Evolutionary conservation across 1,140 invertebrate genomes (phyloP), one percentile per base, ranked within the genome.

Genomic region (Dendrolimus punctatus): DNA sequence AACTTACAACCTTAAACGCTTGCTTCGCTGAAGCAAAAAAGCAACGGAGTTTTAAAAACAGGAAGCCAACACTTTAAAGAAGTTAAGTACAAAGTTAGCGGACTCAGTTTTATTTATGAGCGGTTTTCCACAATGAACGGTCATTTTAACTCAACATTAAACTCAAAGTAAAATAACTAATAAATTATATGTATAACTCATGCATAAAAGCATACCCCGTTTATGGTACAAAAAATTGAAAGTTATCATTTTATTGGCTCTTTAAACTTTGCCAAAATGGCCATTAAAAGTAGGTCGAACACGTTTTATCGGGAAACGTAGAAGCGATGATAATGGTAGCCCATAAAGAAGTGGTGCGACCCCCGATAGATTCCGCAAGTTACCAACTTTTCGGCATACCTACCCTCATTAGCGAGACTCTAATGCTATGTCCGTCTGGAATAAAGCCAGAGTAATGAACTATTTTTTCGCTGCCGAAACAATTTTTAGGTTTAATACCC

Each of bases 51-150:
- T 76, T 80, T 80, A 77, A 81, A 83, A 83, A 83, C 75, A 83
- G 72, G 79, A 82, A 85, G 75, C 75, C 67, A 78, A 79, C 74
- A 80, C 73, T 81, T 74, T 73, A 68, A 68, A 72, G 71, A 73
- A 81, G 73, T 81, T 83, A 82, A 85, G 78, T 80, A 69, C 66
- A 74, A 83, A 82, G 80, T 85, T 83, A 67, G 72, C 65, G 69
- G 71, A 75, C 65, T 77, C 67, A 68, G 66, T 77, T 77, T 71
- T 80, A 72, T 74, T 80, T 80, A 84, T 75, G 64, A 76, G 68
- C 70, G 64, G 68, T 72, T 77, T 67, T 69, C 56, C 52, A 48
- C 45, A 55, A 60, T 45, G 50, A 60, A 60, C 50, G 60, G 60
- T 59, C 56, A 56, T 42, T 67, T 46, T 36, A 46, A 51, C 7